A percentile compares a stretch with the other conserved stretches of the same genome.
phyloP scores from a whole-genome alignment of 2,113 vertebrate genomes.

The Dipodomys ordii region DNA sequence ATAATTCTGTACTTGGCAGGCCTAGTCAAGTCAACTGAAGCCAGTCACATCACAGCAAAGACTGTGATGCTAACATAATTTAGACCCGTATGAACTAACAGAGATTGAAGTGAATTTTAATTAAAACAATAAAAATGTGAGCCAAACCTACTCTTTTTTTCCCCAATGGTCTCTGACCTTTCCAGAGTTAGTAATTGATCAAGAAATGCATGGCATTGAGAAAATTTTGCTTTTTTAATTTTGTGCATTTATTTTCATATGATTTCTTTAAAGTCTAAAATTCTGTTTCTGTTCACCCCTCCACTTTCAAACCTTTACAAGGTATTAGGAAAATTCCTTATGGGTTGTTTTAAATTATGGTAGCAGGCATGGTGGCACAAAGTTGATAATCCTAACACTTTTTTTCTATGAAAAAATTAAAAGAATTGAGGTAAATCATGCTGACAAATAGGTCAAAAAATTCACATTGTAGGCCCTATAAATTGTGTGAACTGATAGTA shows the following conservation, averaged over 20 bases:
- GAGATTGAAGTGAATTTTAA: slow-evolving; percentile 11
- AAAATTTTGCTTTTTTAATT: neutral
- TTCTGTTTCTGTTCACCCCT: neutral
- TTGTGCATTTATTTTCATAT: neutral
- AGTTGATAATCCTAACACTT: no score
- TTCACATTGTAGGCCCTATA: no score
- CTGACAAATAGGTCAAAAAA: no score
- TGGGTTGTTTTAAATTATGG: neutral
- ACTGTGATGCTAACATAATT: neutral
- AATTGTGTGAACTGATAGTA: no score
- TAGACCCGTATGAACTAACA: neutral
- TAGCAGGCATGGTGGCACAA: neutral
- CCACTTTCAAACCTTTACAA: slow-evolving; percentile 35
- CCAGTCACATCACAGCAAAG: slow-evolving; percentile 43
- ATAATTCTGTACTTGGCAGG: neutral
- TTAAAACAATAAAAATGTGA: slow-evolving; percentile 9
- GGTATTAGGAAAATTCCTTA: neutral
- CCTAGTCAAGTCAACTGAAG: neutral
- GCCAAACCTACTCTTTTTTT: neutral
- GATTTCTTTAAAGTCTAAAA: neutral
- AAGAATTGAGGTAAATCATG: no score
- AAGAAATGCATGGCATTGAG: slow-evolving; percentile 4
- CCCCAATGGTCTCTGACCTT: slow-evolving; percentile 23
- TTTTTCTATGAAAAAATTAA: no score
- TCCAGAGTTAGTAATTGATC: neutral